A percentile compares a stretch with the other conserved stretches of the same genome.
Evolutionary conservation across 2,113 vertebrate species (phyloP).

Genomic region (Nettapus auritus): DNA sequence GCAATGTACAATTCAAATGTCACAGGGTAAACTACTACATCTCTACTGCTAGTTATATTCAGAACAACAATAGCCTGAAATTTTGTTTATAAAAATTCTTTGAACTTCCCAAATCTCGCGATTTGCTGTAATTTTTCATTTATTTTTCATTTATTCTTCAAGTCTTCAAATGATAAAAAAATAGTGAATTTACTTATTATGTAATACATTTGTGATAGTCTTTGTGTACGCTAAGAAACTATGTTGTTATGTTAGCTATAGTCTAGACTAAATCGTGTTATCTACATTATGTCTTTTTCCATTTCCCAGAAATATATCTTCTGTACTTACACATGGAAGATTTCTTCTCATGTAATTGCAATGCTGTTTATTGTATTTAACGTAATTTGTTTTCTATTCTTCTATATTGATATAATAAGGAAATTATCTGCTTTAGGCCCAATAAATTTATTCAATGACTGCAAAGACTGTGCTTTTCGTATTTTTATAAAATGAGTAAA

Average conservation of each 20-base stretch:
- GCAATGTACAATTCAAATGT: background rate
- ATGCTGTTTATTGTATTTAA: background rate
- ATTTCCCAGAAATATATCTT: background rate
- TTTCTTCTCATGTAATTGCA: background rate
- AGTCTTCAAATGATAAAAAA: background rate
- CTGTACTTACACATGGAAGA: background rate
- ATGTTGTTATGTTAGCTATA: background rate
- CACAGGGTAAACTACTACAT: background rate
- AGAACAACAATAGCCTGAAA: background rate
- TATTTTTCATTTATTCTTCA: background rate
- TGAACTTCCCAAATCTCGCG: background rate
- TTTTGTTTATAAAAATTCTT: background rate
- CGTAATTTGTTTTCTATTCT: slow-evolving; percentile 17
- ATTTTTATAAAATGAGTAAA: background rate
- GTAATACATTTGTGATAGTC: background rate
- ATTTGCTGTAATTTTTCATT: background rate
- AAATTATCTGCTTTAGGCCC: slow-evolving; percentile 14
- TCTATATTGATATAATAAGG: slow-evolving; percentile 25
- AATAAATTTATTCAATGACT: slow-evolving; percentile 1
- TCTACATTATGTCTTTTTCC: background rate
- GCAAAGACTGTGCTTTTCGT: background rate
- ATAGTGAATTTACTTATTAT: background rate
- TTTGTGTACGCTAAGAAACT: background rate
- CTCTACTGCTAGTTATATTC: background rate
- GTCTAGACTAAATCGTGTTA: background rate